phyloP scores from a whole-genome alignment of 2,797 vertebrate genomes.

The Anas acuta region DNA sequence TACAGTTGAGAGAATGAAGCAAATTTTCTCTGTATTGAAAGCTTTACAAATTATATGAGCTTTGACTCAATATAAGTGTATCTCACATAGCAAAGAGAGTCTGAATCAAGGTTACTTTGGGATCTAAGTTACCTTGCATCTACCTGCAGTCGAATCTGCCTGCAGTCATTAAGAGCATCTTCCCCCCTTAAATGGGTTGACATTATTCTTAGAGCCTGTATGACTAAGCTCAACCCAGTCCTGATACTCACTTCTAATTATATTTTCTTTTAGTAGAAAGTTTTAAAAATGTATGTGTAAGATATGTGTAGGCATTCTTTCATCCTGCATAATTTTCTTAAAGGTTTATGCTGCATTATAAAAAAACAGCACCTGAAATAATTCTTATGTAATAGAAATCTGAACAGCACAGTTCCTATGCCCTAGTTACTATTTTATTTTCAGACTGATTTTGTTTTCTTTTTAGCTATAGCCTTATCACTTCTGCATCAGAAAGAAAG shows the following conservation, averaged over 20 bases:
- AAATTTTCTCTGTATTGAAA: not conserved
- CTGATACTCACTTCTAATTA: not conserved
- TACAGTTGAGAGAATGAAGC: not conserved
- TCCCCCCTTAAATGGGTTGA: not conserved
- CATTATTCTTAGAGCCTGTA: not conserved
- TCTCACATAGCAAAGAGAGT: not conserved
- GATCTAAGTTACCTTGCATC: not conserved
- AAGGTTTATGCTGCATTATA: not conserved
- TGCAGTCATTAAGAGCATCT: not conserved
- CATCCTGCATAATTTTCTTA: not conserved
- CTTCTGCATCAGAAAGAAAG: not conserved
- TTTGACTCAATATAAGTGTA: not conserved
- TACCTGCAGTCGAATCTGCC: not conserved
- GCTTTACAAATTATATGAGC: not conserved
- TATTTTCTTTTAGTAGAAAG: not conserved
- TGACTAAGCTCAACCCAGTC: not conserved
- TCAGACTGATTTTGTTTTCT: not conserved
- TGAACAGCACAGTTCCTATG: not conserved
- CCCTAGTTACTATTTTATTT: not conserved
- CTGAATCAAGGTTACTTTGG: not conserved
- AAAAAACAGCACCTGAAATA: not conserved
- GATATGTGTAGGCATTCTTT: not conserved
- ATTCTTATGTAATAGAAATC: not conserved
- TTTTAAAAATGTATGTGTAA: not conserved
- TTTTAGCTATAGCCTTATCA: not conserved